Conservation (phyloP, 53 echinoderm and acorn worm species). For the Stichopus horrens region DNA sequence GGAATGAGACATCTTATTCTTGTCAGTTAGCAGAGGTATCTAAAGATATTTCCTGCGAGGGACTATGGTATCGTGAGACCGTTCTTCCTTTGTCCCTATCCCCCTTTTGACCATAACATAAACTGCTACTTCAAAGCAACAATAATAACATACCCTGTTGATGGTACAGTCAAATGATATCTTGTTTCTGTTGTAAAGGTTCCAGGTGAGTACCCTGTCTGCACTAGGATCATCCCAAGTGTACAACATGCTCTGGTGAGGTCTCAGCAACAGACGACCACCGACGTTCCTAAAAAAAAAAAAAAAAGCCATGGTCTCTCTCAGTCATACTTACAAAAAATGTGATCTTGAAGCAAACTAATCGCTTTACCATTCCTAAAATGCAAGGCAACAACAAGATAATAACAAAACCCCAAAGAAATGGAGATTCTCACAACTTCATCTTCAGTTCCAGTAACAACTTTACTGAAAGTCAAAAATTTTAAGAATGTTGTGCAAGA, state of each 20-base stretch:
- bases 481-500: neutral
- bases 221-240: constrained; percentile 96
- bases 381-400: neutral
- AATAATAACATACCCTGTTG: constrained; percentile 30
- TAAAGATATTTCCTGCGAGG: no score
- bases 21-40: no score
- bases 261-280: constrained; percentile 69
- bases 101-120: no score
- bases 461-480: neutral
- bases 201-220: constrained; percentile 80
- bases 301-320: neutral
- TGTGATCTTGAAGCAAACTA: no score
- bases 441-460: neutral
- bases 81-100: no score
- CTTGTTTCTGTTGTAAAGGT: constrained; percentile 97
- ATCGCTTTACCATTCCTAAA: no score
- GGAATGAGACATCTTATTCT: no score
- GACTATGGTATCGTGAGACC: no score
- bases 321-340: no score
- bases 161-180: constrained; percentile 81
- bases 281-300: constrained; percentile 66
- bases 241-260: constrained; percentile 80
- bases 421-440: neutral
- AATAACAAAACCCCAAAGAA: neutral
- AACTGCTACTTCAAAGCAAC: no score